phyloP scores from a whole-genome alignment of 2,888 invertebrate genomes.

The Alcis repandata region DNA sequence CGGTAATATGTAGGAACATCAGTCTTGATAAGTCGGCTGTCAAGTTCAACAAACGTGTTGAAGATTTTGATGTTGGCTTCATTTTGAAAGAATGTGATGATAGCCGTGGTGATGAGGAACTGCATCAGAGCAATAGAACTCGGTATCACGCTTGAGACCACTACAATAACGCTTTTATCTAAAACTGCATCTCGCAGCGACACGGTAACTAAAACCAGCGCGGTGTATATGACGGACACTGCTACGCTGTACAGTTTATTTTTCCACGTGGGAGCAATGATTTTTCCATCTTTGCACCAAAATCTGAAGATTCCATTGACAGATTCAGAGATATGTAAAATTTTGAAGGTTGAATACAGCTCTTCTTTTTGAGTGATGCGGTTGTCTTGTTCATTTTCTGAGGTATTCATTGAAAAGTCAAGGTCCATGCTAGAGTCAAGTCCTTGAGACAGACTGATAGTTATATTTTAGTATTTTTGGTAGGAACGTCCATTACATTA shows the following conservation, averaged over 20 bases:
- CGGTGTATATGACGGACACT: background rate
- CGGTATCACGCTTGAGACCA: background rate
- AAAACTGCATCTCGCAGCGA: too few relatives aligned
- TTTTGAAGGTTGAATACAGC: background rate
- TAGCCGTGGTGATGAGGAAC: slow-evolving; percentile 37
- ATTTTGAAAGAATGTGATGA: slow-evolving; percentile 26
- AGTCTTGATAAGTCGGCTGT: slow-evolving; percentile 23
- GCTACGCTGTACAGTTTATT: background rate
- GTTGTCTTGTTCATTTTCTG: too few relatives aligned
- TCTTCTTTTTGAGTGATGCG: too few relatives aligned
- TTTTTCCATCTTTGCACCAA: background rate
- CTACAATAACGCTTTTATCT: background rate
- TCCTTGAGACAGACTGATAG: too few relatives aligned
- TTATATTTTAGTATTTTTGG: too few relatives aligned
- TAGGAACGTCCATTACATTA: too few relatives aligned
- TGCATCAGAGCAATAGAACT: slow-evolving; percentile 36
- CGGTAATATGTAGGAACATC: slow-evolving; percentile 25
- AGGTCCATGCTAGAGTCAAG: too few relatives aligned
- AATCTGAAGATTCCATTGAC: background rate
- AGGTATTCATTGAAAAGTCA: too few relatives aligned
- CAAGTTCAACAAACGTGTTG: slow-evolving; percentile 25
- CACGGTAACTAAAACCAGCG: too few relatives aligned
- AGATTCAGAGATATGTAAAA: background rate
- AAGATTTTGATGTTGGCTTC: slow-evolving; percentile 31
- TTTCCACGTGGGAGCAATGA: background rate